Evolutionary conservation across 30 jellyfish, hydroid and myxozoan genomes (phyloP).

Genomic region (Turritopsis rubra): DNA sequence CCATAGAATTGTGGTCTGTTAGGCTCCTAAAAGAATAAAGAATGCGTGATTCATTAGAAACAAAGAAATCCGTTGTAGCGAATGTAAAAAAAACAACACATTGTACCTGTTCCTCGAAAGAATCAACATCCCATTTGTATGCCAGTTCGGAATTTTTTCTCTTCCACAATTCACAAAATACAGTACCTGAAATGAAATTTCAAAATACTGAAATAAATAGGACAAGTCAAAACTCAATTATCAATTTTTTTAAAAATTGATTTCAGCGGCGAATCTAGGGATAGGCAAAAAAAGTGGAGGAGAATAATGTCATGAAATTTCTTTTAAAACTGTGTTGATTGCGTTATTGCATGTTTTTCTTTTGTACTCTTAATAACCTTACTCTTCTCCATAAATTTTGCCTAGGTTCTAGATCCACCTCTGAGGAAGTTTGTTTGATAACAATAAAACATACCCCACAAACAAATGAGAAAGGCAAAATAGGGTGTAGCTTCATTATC

Average conservation of each 20-base stretch:
- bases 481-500: slow-evolving; percentile 85
- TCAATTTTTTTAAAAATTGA: no score
- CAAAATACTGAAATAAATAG: background rate
- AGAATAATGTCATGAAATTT: no score
- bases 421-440: background rate
- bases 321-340: no score
- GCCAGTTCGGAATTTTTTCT: slow-evolving; percentile 81
- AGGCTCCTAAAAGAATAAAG: slow-evolving; percentile 81
- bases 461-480: slow-evolving; percentile 75
- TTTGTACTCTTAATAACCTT: no score
- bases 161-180: slow-evolving; percentile 83
- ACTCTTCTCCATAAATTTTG: no score
- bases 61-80: background rate
- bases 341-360: no score
- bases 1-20: slow-evolving; percentile 87
- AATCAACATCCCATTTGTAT: slow-evolving; percentile 93
- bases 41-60: background rate
- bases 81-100: background rate
- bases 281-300: no score
- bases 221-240: background rate
- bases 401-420: background rate
- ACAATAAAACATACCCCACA: slow-evolving; percentile 72
- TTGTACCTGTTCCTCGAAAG: slow-evolving; percentile 68
- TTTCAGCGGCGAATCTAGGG: no score
- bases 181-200: slow-evolving; percentile 53